phyloP scores from a whole-genome alignment of 1,140 invertebrate species.

The Drosophila murphyi region DNA sequence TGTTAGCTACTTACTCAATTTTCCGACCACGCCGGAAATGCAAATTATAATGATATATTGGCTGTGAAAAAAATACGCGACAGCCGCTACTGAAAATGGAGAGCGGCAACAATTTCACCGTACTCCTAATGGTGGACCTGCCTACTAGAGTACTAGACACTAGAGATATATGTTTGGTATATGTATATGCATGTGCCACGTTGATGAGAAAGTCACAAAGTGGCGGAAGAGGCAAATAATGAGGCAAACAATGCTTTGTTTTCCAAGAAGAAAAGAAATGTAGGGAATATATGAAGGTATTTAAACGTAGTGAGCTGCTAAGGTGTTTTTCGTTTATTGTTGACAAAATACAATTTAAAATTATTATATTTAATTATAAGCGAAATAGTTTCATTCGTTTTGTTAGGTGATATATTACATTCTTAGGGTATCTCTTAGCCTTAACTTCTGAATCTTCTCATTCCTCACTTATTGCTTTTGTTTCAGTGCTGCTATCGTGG shows the following conservation, averaged over 20 bases:
- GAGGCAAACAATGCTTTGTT: not conserved
- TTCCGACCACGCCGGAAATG: conserved; percentile 74
- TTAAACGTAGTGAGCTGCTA: not conserved
- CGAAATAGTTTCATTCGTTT: too few relatives aligned
- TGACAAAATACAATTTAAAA: not conserved
- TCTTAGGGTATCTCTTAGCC: conserved; percentile 41
- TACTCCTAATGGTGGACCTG: conserved; percentile 22
- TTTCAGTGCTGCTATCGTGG: conserved; percentile 51
- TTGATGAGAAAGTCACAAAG: not conserved
- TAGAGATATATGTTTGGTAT: conserved; percentile 1
- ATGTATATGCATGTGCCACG: not conserved
- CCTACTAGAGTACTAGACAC: not conserved
- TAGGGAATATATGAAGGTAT: not conserved
- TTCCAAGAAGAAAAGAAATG: too few relatives aligned
- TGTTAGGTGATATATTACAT: too few relatives aligned
- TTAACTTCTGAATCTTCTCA: not conserved
- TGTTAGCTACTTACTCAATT: conserved; percentile 69
- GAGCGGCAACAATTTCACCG: conserved; percentile 36
- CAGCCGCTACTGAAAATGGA: conserved; percentile 51
- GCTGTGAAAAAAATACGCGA: conserved; percentile 80
- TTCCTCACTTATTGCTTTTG: conserved; percentile 54
- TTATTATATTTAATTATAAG: not conserved
- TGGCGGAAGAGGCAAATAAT: not conserved
- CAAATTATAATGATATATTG: conserved; percentile 84
- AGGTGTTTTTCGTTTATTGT: too few relatives aligned